phyloP scores from a whole-genome alignment of 2,888 invertebrate genomes.

The Polymixis flavicincta region DNA sequence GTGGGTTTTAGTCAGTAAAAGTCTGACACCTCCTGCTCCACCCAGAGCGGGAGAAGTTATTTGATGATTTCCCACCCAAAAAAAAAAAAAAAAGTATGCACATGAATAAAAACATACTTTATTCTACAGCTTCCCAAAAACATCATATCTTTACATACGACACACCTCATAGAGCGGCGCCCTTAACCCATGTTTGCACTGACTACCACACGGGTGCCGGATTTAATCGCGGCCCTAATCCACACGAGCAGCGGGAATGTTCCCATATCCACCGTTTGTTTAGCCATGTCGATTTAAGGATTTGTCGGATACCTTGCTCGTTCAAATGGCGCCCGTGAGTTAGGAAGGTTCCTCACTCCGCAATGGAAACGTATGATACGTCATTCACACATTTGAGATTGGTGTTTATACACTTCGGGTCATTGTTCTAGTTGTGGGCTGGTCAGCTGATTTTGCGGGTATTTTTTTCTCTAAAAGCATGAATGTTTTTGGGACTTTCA shows the following conservation, averaged over 20 bases:
- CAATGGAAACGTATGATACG: slow-evolving; percentile 42
- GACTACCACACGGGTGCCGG: slow-evolving; percentile 78
- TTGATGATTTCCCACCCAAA: too few species aligned
- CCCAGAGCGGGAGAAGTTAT: too few species aligned
- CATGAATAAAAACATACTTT: not conserved
- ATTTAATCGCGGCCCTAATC: slow-evolving; percentile 73
- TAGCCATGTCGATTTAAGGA: slow-evolving; percentile 74
- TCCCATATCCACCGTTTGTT: slow-evolving; percentile 73
- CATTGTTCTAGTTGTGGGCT: slow-evolving; percentile 40
- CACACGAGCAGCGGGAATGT: slow-evolving; percentile 65
- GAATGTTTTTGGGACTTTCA: not conserved
- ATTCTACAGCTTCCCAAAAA: not conserved
- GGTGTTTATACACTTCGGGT: slow-evolving; percentile 29
- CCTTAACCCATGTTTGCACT: slow-evolving; percentile 75
- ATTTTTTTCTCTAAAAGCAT: not conserved
- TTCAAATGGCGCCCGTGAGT: slow-evolving; percentile 37
- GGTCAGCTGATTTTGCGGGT: slow-evolving; percentile 21
- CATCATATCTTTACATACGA: not conserved
- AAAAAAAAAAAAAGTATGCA: too few species aligned
- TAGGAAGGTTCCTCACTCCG: slow-evolving; percentile 25
- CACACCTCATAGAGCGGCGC: slow-evolving; percentile 41
- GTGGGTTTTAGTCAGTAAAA: too few species aligned
- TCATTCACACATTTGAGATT: slow-evolving; percentile 41
- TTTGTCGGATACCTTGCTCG: slow-evolving; percentile 63
- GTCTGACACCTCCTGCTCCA: too few species aligned